Percentiles rank a stretch among this genome's conserved stretches.
phyloP scores from a whole-genome alignment of 1,140 invertebrate species.

The Megathymus violae region DNA sequence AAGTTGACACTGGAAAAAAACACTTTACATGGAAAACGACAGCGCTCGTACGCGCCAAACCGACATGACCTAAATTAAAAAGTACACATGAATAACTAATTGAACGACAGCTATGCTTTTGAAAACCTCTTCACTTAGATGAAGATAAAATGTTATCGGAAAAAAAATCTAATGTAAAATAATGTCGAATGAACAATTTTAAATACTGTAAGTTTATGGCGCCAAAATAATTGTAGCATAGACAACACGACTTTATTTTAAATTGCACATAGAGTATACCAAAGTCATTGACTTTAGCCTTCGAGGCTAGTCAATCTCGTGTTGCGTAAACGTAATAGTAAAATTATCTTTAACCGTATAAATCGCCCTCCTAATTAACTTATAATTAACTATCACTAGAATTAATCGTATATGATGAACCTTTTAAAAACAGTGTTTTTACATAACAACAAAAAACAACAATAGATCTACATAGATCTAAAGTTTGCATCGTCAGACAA shows the following conservation, averaged over 20 bases:
- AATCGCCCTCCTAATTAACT: constrained; percentile 11
- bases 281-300: constrained; percentile 42
- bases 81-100: constrained; percentile 31
- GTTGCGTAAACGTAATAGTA: neutral
- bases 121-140: constrained; percentile 8
- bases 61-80: constrained; percentile 33
- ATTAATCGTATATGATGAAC: constrained; percentile 8
- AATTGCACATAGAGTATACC: constrained; percentile 37
- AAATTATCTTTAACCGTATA: constrained; percentile 22
- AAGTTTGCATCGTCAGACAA: neutral
- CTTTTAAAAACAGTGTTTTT: neutral
- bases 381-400: neutral
- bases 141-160: constrained; percentile 19
- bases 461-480: neutral
- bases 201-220: constrained; percentile 6
- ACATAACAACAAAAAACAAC: too few species aligned
- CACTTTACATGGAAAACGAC: constrained; percentile 19
- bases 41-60: constrained; percentile 23
- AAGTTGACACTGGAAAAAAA: constrained; percentile 31
- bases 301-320: constrained; percentile 16
- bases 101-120: constrained; percentile 21
- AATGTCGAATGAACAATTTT: constrained; percentile 3
- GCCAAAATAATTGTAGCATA: constrained; percentile 6
- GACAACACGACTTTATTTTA: constrained; percentile 43
- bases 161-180: constrained; percentile 5